Base-by-base conservation (phyloP, 2,113 vertebrate genomes). In the Carollia perspicillata region DNA sequence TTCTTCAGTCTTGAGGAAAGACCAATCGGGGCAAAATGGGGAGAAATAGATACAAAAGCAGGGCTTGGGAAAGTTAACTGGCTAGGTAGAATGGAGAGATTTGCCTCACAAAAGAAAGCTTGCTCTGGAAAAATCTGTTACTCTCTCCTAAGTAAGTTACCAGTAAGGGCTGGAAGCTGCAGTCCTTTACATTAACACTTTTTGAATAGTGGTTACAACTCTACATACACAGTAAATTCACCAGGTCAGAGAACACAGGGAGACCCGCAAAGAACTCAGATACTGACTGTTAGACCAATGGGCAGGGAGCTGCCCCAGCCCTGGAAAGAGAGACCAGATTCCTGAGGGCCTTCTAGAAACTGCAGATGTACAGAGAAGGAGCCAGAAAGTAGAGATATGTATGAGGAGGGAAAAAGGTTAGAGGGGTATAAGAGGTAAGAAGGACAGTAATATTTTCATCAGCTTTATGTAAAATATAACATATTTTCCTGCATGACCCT, bases 1-100 rank as follows among this genome's bases (percentile, higher is more conserved):
- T 94, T 93, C n/a, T 91, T n/a, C 13, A 89, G 23, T 22, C 69
- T 87, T 60, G 90, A 88, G 28, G 37, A 80, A 96, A 92, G 84
- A 51, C 42, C 33, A 88, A 42, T 84, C 23, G 79, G 30, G 69
- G 44, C 26, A 68, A 93, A 83, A 71, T 44, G 10, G 18, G 30
- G 23, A 90, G 47, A 53, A 3, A 47, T 40, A 42, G 18, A 6
- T 94, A 35, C 14, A 90, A 97, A 92, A 79, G 6, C 9, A 69
- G 13, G 47, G 66, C 30, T 74, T 84, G 47, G 87, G 40, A 60
- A 92, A 87, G 13, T 96, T 90, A 89, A 49, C 28, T 78, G 18
- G 3, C 20, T 72, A 55, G 8, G 60, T 37, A 0, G 77, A 72
- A 75, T 69, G 65, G 20, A 77, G 33, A 60, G 40, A 86, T 30